Percentiles rank a stretch among this genome's conserved stretches.
These are phyloP conservation scores for Murina feae DNA, from an alignment of 2,113 vertebrate species.

Conservation along the genomic window DNA sequence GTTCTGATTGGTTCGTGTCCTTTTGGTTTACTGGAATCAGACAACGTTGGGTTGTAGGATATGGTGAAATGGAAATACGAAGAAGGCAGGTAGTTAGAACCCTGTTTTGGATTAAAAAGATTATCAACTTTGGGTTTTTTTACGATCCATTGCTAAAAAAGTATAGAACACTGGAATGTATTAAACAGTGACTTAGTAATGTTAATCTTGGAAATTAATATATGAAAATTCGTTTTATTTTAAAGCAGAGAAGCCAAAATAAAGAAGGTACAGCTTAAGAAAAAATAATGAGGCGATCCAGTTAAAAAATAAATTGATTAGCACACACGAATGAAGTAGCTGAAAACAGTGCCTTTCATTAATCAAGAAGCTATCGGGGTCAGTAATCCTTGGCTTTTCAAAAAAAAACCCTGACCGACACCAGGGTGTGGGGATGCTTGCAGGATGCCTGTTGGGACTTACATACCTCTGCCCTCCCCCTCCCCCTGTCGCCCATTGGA, in stretches of 20 bases:
- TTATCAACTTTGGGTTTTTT: background rate
- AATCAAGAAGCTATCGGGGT: background rate
- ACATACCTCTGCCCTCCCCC: background rate
- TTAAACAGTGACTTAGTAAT: background rate
- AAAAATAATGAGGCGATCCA: background rate
- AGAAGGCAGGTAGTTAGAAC: background rate
- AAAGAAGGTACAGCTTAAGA: background rate
- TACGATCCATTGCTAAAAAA: background rate
- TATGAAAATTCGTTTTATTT: background rate
- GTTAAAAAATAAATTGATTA: background rate
- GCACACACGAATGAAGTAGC: background rate
- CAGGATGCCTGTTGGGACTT: background rate
- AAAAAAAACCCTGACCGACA: background rate
- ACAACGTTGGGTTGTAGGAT: background rate
- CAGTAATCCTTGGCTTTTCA: background rate
- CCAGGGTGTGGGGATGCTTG: background rate
- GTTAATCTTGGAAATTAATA: background rate
- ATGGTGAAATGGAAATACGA: background rate
- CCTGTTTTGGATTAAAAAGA: background rate
- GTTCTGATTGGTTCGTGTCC: background rate
- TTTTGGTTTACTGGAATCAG: background rate
- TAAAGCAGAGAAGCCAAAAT: background rate
- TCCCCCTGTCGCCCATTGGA: background rate
- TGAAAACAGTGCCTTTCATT: background rate
- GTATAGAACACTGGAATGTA: background rate